A percentile compares a stretch with the other conserved stretches of the same genome.
phyloP scores from a whole-genome alignment of 2,888 invertebrate genomes.

The Drosophila pegasa region DNA sequence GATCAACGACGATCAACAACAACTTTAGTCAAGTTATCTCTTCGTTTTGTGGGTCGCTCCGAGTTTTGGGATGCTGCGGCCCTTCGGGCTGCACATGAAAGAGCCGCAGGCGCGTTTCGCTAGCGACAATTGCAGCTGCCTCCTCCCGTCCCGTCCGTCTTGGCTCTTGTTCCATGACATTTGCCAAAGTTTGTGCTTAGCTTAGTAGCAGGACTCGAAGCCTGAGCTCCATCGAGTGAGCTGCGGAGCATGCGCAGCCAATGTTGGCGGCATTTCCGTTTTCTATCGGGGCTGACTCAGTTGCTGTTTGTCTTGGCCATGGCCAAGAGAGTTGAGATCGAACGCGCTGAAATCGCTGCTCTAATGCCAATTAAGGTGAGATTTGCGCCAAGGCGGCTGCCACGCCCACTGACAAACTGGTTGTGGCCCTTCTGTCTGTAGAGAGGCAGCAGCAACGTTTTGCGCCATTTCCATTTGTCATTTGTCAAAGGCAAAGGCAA shows the following conservation, averaged over 20 bases:
- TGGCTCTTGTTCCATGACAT: not conserved
- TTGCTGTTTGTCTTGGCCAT: constrained; percentile 11
- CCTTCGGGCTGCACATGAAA: not conserved
- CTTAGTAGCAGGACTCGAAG: too few relatives aligned
- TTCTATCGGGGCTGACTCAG: constrained; percentile 38
- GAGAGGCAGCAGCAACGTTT: not conserved
- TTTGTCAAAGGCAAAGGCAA: constrained; percentile 46
- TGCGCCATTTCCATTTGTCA: constrained; percentile 44
- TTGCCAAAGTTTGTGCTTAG: too few relatives aligned
- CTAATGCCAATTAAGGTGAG: constrained; percentile 50
- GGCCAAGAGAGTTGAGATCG: constrained; percentile 20
- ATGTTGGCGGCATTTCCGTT: constrained; percentile 46
- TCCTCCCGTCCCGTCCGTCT: too few relatives aligned
- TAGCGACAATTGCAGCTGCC: not conserved
- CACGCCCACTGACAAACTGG: constrained; percentile 44
- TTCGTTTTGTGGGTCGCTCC: constrained; percentile 37
- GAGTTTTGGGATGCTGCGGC: constrained; percentile 18
- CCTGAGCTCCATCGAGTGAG: not conserved
- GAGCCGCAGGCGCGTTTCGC: not conserved
- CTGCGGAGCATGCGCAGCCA: not conserved
- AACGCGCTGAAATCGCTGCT: constrained; percentile 15
- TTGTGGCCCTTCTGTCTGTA: constrained; percentile 11
- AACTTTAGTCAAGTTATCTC: constrained; percentile 21
- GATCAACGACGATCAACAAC: constrained; percentile 5
- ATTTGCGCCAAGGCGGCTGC: constrained; percentile 14